These are phyloP conservation scores for Polymixis flavicincta DNA, from an alignment of 2,888 invertebrate genomes.

Conservation along the genomic window DNA sequence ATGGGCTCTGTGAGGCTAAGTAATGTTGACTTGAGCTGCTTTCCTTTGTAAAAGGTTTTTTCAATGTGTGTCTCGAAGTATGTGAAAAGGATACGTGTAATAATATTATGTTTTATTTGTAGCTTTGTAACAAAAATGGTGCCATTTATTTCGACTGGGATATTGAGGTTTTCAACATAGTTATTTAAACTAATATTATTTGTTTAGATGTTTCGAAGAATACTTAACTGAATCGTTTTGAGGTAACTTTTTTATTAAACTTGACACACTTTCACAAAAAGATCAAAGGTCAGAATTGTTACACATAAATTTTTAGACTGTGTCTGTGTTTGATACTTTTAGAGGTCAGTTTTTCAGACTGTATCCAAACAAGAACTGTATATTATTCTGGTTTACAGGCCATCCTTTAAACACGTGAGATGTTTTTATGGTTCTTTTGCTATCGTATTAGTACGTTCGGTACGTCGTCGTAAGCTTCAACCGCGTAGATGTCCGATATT, in stretches of 20 bases:
- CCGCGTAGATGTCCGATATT: too few species aligned
- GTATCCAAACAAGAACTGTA: constrained; percentile 1
- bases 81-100: not conserved
- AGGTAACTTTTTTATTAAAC: not conserved
- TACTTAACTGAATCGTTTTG: not conserved
- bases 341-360: constrained; percentile 4
- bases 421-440: too few species aligned
- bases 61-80: not conserved
- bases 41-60: constrained; percentile 25
- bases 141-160: too few species aligned
- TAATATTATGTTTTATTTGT: not conserved
- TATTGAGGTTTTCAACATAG: not conserved
- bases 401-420: not conserved
- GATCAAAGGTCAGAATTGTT: constrained; percentile 13
- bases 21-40: constrained; percentile 6
- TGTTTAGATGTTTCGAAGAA: not conserved
- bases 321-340: constrained; percentile 1
- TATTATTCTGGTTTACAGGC: not conserved
- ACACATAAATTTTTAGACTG: not conserved
- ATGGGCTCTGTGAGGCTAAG: constrained; percentile 15
- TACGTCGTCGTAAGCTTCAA: too few species aligned
- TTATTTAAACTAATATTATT: not conserved
- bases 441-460: too few species aligned
- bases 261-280: constrained; percentile 27
- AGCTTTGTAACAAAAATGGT: too few species aligned